A percentile compares a stretch with the other conserved stretches of the same genome.
These are phyloP conservation scores for Thyatira batis DNA, from an alignment of 2,888 invertebrate genomes.

Conservation along the genomic window DNA sequence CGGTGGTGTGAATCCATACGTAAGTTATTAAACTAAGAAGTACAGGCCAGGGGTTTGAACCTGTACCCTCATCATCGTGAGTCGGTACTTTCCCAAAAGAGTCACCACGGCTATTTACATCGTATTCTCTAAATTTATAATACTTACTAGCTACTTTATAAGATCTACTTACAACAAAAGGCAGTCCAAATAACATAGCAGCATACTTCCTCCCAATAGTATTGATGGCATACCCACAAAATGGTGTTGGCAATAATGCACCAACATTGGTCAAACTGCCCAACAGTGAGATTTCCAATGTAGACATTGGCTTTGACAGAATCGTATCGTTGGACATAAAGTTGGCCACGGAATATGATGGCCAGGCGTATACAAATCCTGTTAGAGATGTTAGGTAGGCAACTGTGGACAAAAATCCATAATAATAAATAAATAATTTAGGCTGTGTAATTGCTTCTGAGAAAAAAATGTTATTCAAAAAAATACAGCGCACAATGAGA, in stretches of 20 bases:
- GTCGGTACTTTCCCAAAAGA: too few relatives aligned
- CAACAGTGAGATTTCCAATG: conserved; percentile 49
- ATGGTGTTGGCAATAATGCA: conserved; percentile 50
- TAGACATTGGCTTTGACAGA: conserved; percentile 48
- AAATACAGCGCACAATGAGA: too few relatives aligned
- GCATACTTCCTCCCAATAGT: conserved; percentile 59
- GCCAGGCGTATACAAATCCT: conserved; percentile 63
- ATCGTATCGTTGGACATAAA: conserved; percentile 58
- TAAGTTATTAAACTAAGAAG: too few relatives aligned
- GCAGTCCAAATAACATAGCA: conserved; percentile 58
- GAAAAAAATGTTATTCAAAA: too few relatives aligned
- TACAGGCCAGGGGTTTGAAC: too few relatives aligned
- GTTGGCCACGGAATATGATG: conserved; percentile 57
- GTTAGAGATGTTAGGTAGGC: conserved; percentile 49
- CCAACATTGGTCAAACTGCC: conserved; percentile 61
- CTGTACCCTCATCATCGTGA: too few relatives aligned
- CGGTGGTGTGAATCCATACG: too few relatives aligned
- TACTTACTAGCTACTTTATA: too few relatives aligned
- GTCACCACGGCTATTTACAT: too few relatives aligned
- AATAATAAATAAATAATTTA: too few relatives aligned
- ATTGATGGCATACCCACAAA: conserved; percentile 50
- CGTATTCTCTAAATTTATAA: too few relatives aligned
- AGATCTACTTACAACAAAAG: conserved; percentile 41
- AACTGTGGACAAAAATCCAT: conserved; percentile 43
- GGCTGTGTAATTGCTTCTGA: too few relatives aligned